Percentiles rank a stretch among this genome's conserved stretches.
Conservation (phyloP, 2,888 invertebrate species). For the Sinelater perroti region DNA sequence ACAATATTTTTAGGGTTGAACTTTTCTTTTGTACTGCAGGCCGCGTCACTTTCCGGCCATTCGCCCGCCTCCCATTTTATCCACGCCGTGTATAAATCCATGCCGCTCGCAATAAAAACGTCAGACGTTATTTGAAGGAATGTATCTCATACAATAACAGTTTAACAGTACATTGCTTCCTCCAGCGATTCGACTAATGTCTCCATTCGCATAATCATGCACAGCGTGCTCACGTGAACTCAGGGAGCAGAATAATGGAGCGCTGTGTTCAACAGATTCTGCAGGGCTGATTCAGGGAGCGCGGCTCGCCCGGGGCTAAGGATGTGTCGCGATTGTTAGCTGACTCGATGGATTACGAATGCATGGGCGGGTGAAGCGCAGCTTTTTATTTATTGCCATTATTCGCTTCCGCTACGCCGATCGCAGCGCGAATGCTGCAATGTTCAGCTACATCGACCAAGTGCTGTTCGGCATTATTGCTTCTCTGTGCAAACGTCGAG, state of each 20-base stretch:
- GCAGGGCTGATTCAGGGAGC: constrained; percentile 19
- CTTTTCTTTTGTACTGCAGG: too few species aligned
- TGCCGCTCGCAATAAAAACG: constrained; percentile 26
- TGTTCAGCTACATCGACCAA: too few species aligned
- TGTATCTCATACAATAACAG: constrained; percentile 45
- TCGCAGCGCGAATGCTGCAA: too few species aligned
- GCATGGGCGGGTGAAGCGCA: too few species aligned
- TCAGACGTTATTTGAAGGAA: constrained; percentile 35
- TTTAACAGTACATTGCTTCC: constrained; percentile 48
- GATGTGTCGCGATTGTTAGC: constrained; percentile 2
- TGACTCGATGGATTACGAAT: constrained; percentile 1
- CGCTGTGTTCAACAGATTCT: constrained; percentile 32
- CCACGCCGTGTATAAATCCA: constrained; percentile 27
- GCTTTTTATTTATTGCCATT: too few species aligned
- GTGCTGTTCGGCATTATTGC: too few species aligned
- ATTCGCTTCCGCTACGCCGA: too few species aligned
- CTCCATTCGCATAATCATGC: constrained; percentile 42
- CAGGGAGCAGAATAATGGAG: constrained; percentile 27
- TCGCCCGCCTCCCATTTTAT: too few species aligned
- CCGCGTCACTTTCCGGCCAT: too few species aligned
- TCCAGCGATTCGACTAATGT: constrained; percentile 37
- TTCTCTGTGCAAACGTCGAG: too few species aligned
- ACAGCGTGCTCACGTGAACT: constrained; percentile 32
- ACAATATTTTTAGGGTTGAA: too few species aligned
- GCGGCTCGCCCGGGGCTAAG: constrained; percentile 11